Base-by-base conservation (phyloP, 2,113 vertebrate species). In the Sceloporus undulatus region DNA sequence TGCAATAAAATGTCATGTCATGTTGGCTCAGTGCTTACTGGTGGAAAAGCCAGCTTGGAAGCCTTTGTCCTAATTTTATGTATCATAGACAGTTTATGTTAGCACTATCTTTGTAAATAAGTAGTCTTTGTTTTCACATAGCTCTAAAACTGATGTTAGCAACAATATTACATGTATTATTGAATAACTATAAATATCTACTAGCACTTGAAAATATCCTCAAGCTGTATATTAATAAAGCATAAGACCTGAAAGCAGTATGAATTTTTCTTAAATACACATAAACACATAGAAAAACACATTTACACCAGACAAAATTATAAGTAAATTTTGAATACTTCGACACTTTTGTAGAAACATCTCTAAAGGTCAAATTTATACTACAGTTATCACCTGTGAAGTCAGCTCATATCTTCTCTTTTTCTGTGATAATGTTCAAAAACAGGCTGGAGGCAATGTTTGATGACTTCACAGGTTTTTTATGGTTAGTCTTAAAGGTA, bases 151-250 rank as follows among this genome's bases (percentile, higher is more conserved):
- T 14, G 54, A 82, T 84, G 68, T 34, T 71, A 73, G 13, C 25
- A 71, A 66, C 48, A 84, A 71, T 34, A 52, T 40, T 29, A 27
- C 66, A 71, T 83, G 16, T 52, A 71, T 83, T 83, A 83, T 52
- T 83, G 18, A 73, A 71, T 19, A 54, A 84, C 14, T 71, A 54
- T n/a, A 73, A 34, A 84, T 84, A 71, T 84, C 48, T 73, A 18
- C 68, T 54, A 66, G 27, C 27, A 73, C 27, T 71, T 13, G 4
- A 84, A 82, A 84, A 84, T 73, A 73, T 73, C 82, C 68, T 52
- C 82, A 54, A 73, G 68, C 68, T 84, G 19, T 34, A 54, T 84
- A 34, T 84, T 54, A 84, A 71, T 66, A 73, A 34, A 73, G 68
- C 16, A 56, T 40, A 65, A 62, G 62, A 81, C 56, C 59, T 40